Percentiles rank a stretch among this genome's conserved stretches.
Evolutionary conservation across 2,888 invertebrate species (phyloP).

Genomic region (Ecliptopera silaceata): DNA sequence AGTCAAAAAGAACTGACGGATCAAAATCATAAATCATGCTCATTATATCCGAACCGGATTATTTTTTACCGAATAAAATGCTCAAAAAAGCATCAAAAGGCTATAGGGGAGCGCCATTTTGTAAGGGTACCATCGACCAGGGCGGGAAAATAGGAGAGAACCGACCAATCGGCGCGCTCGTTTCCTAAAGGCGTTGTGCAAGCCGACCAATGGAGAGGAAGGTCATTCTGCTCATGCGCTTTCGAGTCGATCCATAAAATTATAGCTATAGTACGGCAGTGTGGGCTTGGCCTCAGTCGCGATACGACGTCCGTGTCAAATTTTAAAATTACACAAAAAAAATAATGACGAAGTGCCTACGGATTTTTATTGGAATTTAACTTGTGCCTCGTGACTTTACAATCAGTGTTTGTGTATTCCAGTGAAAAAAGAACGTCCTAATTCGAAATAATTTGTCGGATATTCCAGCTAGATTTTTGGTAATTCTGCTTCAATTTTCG

Average conservation of each 20-base stretch:
- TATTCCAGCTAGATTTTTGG: background rate
- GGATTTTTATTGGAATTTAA: constrained; percentile 46
- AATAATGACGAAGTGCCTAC: constrained; percentile 75
- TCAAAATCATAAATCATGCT: constrained; percentile 82
- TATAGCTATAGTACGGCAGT: constrained; percentile 80
- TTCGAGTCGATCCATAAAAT: constrained; percentile 77
- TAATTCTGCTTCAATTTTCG: background rate
- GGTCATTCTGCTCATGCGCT: constrained; percentile 73
- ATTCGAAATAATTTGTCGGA: background rate
- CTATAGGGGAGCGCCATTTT: constrained; percentile 81
- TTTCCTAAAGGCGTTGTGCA: constrained; percentile 70
- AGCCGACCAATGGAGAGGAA: constrained; percentile 59
- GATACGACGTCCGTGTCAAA: constrained; percentile 57
- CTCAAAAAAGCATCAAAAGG: constrained; percentile 81
- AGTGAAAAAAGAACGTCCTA: constrained; percentile 2
- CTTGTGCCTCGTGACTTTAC: constrained; percentile 43
- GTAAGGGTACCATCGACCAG: constrained; percentile 69
- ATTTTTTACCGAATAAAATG: constrained; percentile 81
- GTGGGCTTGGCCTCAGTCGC: constrained; percentile 74
- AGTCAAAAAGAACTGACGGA: constrained; percentile 66
- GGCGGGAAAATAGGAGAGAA: constrained; percentile 70
- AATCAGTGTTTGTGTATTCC: constrained; percentile 31
- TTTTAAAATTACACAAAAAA: constrained; percentile 52
- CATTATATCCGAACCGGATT: constrained; percentile 82
- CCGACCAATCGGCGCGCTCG: constrained; percentile 53